Base-by-base conservation (phyloP, 2,888 invertebrate genomes). In the Cepaea hortensis region DNA sequence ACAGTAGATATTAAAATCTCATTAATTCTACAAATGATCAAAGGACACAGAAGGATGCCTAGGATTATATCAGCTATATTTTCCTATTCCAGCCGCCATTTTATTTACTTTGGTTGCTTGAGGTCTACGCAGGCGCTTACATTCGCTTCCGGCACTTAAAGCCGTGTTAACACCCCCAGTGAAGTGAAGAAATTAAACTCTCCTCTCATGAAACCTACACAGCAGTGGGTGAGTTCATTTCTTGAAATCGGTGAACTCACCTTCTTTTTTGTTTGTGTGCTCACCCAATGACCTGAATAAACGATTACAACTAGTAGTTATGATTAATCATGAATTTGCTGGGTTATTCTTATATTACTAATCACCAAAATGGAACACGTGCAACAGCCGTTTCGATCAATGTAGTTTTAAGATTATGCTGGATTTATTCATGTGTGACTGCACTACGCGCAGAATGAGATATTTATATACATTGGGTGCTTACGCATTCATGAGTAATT, bases 51-150 rank as follows among this genome's bases (percentile, higher is more conserved):
- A 89, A 85, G 87, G 93, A 93, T 93, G 91, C 87, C 88, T 86
- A 88, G 88, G 93, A 93, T 92, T 91, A 89, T 85, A 84, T 87
- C 68, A 81, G 80, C 76, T 80, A 85, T 88, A 83, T 70, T 83
- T 85, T 85, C 81, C 83, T 86, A 90, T 87, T 89, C 87, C 87
- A 86, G 91, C 91, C 91, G 92, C 92, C 92, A 92, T 92, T 79
- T 79, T 92, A 92, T 93, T 92, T 92, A 91, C 92, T 91, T 89
- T 90, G 88, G 91, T 91, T 91, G 91, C 91, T 90, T 85, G 90
- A 91, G 90, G 85, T 89, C 89, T 91, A 90, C 93, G 93, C 93
- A 92, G 89, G 91, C 91, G 91, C 91, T 86, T 55, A 23, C 15
- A 46, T n/a, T 55, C 48, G 50, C 81, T 81, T 76, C 81, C 81